Evolutionary conservation across 2,888 invertebrate species (phyloP), one percentile per base, ranked within the genome.

Genomic region (Helleia helle): DNA sequence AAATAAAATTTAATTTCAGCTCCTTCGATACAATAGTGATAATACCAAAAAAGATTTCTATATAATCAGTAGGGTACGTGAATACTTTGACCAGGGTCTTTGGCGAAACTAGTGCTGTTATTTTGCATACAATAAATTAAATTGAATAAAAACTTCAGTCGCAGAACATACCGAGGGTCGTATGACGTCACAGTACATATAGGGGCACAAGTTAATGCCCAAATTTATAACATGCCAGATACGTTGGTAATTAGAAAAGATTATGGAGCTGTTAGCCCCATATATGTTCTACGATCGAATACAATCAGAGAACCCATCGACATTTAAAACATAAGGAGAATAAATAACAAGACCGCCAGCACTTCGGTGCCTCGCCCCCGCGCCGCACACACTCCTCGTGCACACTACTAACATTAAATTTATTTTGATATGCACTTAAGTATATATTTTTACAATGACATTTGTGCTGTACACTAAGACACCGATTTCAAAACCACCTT

Each of bases 381-480:
- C 30, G 34, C 34, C 34, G 17, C 22, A 22, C 36, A 17, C 26
- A 25, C 15, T 17, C 36, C 31, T 60, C 58, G 56, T 64, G 58
- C 64, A 61, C 64, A 59, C 62, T 40, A 59, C 76, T 77, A 79
- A 74, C 65, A 71, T 72, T 80, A 79, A 64, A 73, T 74, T 74
- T 80, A 77, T 63, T 70, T 69, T 81, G 81, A 81, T 81, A 81
- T 81, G 81, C 81, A 71, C 80, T 81, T 80, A 81, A 66, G 59
- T 69, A 69, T 75, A 76, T 59, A 59, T 68, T 74, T 71, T 73
- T 81, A 81, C 80, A 80, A 68, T 71, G 71, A 75, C 62, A 62
- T 76, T 81, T 81, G 80, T 81, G 81, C 81, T 81, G 76, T 80
- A 81, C 81, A 80, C 59, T 71, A 73, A 60, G 34, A 34, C 12